These are phyloP conservation scores for Caenorhabditis brenneri DNA, from an alignment of 1,140 invertebrate genomes.

Conservation along the genomic window DNA sequence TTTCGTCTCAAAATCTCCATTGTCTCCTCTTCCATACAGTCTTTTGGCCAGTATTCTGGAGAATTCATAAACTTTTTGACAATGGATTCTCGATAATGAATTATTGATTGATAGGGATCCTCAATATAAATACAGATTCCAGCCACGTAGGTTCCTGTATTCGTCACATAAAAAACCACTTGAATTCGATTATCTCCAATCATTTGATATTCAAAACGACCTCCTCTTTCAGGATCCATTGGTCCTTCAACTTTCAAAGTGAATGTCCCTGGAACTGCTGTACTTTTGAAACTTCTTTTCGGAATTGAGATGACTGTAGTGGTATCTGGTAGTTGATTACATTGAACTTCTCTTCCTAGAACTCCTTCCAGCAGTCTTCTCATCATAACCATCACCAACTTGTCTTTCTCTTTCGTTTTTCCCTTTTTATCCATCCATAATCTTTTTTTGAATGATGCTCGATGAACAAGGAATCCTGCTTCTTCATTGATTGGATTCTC, in stretches of 20 bases:
- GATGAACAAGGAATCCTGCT: too few species aligned
- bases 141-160: not conserved
- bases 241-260: not conserved
- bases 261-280: not conserved
- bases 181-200: not conserved
- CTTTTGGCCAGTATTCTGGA: not conserved
- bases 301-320: not conserved
- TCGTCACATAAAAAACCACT: not conserved
- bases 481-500: too few species aligned
- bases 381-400: too few species aligned
- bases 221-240: not conserved
- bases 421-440: too few species aligned
- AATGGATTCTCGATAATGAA: not conserved
- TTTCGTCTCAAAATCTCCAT: not conserved
- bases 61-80: not conserved
- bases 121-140: not conserved
- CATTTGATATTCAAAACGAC: not conserved
- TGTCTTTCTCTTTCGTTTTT: too few species aligned
- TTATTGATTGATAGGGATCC: not conserved
- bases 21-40: not conserved
- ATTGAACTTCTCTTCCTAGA: not conserved
- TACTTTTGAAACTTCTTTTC: not conserved
- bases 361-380: too few species aligned
- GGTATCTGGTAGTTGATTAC: not conserved
- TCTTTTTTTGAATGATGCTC: too few species aligned